Base-by-base conservation (phyloP, 2,888 invertebrate species). In the Ectropis crepuscularia region DNA sequence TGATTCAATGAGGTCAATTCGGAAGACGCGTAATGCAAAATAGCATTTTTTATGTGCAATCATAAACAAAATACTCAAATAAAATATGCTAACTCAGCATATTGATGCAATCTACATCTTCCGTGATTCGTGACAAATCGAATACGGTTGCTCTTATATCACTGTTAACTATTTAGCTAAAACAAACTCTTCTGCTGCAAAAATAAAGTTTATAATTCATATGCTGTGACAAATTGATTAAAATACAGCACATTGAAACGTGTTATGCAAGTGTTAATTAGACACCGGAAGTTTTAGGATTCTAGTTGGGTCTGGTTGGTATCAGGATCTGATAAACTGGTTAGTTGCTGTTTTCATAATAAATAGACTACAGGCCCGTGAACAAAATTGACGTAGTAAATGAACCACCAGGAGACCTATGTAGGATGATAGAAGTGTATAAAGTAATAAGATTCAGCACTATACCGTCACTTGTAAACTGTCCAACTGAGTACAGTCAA, bases 131-230 rank as follows among this genome's bases (percentile, higher is more conserved):
- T 74, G 68, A 71, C 70, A 69, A 67, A 63, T 64, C 69, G 59
- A 61, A 28, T 74, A 64, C 62, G 79, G 79, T 28, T 78, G 79
- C 77, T 78, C 78, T 63, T 70, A 71, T 72, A 75, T 73, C 71
- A 76, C 74, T 73, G 73, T 72, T 72, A 74, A 72, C 72, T 74
- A 70, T 77, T 75, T 77, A 77, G 69, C 65, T 69, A 73, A 74
- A 76, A 74, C 68, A 72, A 65, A 74, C 68, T 46, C 65, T 61
- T 61, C 60, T 48, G 42, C 39, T 53, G 43, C 50, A 41, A 46
- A 11, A 51, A 60, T 57, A 53, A 41, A 53, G 53, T 38, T 28
- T 57, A 9, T 36, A 28, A 39, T 61, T 67, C 37, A 7, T 41
- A 9, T 46, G 45, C 54, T 8, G 8, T 12, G 46, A 48, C 16